A percentile compares a stretch with the other conserved stretches of the same genome.
phyloP scores from a whole-genome alignment of 2,797 vertebrate species.

The Chaetophractus vellerosus region DNA sequence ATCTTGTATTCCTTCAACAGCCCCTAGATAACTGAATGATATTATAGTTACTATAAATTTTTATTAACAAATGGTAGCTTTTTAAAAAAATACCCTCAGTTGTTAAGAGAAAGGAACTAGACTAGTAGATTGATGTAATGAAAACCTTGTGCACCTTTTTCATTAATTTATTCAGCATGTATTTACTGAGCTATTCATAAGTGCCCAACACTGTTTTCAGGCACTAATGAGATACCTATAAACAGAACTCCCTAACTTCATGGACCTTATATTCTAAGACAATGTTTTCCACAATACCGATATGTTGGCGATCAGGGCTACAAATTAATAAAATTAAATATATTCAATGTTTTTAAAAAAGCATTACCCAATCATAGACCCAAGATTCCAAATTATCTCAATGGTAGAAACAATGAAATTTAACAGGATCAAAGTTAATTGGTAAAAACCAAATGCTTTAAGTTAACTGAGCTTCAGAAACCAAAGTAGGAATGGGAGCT shows the following conservation, averaged over 20 bases:
- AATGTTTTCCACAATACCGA: background rate
- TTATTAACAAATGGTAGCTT: background rate
- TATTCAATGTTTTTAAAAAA: background rate
- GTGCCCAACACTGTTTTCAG: background rate
- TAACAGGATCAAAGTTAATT: background rate
- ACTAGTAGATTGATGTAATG: background rate
- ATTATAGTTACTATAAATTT: background rate
- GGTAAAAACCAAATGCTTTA: constrained; percentile 22
- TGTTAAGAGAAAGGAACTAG: background rate
- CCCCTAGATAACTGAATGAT: background rate
- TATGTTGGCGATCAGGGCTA: background rate
- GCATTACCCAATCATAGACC: background rate
- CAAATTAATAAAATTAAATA: constrained; percentile 32
- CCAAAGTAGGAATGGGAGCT: background rate
- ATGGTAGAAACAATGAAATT: background rate
- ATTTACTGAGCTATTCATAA: background rate
- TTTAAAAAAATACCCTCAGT: background rate
- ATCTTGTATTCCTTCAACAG: background rate
- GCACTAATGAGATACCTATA: background rate
- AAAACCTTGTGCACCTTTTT: background rate
- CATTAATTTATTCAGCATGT: background rate
- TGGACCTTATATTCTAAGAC: background rate
- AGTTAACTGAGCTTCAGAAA: background rate
- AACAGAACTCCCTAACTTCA: background rate
- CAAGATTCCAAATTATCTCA: constrained; percentile 1